Evolutionary conservation across 2,888 invertebrate genomes (phyloP).

Genomic region (Cylindroiulus punctatus): DNA sequence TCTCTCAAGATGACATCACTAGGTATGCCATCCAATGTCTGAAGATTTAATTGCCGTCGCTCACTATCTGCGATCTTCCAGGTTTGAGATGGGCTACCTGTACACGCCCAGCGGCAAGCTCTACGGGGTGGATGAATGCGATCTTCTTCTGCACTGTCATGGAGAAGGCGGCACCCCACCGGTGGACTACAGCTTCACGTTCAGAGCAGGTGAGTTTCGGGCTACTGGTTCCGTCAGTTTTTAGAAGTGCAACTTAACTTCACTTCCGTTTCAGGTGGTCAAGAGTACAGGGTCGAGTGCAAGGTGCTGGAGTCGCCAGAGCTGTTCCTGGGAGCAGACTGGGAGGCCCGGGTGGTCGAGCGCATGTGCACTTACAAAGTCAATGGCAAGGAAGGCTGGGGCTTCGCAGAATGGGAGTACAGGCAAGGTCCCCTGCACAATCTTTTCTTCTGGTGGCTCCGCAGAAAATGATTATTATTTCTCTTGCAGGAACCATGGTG

Average conservation of each 20-base stretch:
- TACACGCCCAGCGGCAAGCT: constrained; percentile 70
- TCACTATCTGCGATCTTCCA: constrained; percentile 61
- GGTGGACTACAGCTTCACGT: constrained; percentile 73
- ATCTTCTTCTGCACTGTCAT: constrained; percentile 72
- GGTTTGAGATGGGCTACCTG: constrained; percentile 75
- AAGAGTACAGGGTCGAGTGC: constrained; percentile 70
- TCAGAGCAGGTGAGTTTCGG: constrained; percentile 70
- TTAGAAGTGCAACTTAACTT: background rate
- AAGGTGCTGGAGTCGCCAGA: constrained; percentile 70
- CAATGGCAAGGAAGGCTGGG: constrained; percentile 74
- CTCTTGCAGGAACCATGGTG: too few relatives aligned
- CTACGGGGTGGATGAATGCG: constrained; percentile 71
- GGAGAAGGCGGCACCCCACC: constrained; percentile 73
- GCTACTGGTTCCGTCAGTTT: too few relatives aligned
- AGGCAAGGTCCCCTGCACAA: constrained; percentile 57
- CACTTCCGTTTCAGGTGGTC: constrained; percentile 66
- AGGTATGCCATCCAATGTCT: background rate
- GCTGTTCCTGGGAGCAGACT: constrained; percentile 73
- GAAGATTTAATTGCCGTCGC: background rate
- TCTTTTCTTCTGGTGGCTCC: background rate
- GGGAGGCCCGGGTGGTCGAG: constrained; percentile 73
- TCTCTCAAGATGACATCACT: constrained; percentile 72
- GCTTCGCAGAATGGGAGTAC: constrained; percentile 76
- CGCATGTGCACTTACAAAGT: constrained; percentile 72
- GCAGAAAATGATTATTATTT: background rate